Evolutionary conservation across 2,113 vertebrate species (phyloP).

Genomic region (Damaliscus lunatus): DNA sequence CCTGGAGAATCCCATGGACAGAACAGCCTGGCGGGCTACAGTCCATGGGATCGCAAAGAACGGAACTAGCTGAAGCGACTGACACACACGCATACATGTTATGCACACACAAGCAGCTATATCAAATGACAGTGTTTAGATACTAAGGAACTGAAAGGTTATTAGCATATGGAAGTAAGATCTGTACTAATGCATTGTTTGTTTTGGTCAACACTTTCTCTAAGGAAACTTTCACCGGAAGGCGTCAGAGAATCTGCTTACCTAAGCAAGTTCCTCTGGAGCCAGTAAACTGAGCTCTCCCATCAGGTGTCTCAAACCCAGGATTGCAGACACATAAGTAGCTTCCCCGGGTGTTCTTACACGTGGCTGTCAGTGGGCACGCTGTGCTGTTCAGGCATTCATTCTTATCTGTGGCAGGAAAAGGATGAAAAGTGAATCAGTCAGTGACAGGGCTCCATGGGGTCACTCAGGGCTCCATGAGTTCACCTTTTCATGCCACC

Average conservation of each 20-base stretch:
- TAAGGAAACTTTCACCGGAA: neutral
- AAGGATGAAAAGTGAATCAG: neutral
- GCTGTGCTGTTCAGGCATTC: neutral
- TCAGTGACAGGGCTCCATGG: neutral
- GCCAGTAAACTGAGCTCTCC: neutral
- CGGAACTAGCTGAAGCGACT: neutral
- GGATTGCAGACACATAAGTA: neutral
- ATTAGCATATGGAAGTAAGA: neutral
- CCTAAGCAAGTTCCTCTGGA: neutral
- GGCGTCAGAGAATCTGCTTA: neutral
- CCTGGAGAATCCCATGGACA: neutral
- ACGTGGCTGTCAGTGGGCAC: neutral
- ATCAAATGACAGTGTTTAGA: neutral
- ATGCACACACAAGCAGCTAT: neutral
- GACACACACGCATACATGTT: neutral
- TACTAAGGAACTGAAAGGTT: neutral
- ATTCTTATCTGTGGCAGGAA: neutral
- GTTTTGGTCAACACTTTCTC: neutral
- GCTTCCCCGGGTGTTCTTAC: neutral
- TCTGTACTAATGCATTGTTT: neutral
- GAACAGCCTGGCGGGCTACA: neutral
- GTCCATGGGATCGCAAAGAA: rapidly evolving
- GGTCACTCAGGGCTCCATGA: neutral
- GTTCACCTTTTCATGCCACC: neutral
- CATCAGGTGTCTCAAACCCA: neutral